A percentile compares a stretch with the other conserved stretches of the same genome.
phyloP scores from a whole-genome alignment of 2,888 invertebrate species.

The Neoascia interrupta region DNA sequence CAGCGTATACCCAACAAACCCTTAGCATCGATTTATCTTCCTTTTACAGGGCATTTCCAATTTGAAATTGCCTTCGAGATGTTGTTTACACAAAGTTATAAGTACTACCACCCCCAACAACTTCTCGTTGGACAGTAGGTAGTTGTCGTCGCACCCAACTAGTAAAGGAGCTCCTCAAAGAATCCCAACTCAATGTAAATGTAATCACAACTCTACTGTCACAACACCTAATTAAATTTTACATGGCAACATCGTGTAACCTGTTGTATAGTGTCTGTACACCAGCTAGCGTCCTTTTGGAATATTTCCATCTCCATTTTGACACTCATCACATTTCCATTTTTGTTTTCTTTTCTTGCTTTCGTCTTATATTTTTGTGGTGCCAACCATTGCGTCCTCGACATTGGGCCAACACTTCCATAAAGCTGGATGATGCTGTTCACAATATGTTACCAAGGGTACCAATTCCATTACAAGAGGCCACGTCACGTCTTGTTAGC shows the following conservation, averaged over 20 bases:
- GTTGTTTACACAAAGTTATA: slow-evolving; percentile 10
- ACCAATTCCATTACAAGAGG: slow-evolving; percentile 92
- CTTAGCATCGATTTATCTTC: neutral
- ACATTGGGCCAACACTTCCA: no score
- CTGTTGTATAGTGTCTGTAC: neutral
- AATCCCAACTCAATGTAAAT: slow-evolving; percentile 73
- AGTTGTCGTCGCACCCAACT: neutral
- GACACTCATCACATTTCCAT: neutral
- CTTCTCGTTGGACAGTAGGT: neutral
- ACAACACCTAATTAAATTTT: slow-evolving; percentile 76
- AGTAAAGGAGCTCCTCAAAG: neutral
- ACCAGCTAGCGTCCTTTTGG: slow-evolving; percentile 2
- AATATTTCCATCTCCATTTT: slow-evolving; percentile 35
- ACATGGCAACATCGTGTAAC: slow-evolving; percentile 40
- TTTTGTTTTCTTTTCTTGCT: slow-evolving; percentile 13
- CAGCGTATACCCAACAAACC: no score
- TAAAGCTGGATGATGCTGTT: slow-evolving; percentile 93
- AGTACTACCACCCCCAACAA: neutral
- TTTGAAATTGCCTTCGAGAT: slow-evolving; percentile 2
- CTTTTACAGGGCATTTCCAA: neutral
- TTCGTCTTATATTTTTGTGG: neutral
- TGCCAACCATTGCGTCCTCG: neutral
- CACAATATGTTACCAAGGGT: slow-evolving; percentile 88
- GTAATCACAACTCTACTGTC: slow-evolving; percentile 75
- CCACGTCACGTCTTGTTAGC: slow-evolving; percentile 89